These are phyloP conservation scores for Metopia argyrocephala DNA, from an alignment of 2,888 invertebrate species.

Conservation along the genomic window DNA sequence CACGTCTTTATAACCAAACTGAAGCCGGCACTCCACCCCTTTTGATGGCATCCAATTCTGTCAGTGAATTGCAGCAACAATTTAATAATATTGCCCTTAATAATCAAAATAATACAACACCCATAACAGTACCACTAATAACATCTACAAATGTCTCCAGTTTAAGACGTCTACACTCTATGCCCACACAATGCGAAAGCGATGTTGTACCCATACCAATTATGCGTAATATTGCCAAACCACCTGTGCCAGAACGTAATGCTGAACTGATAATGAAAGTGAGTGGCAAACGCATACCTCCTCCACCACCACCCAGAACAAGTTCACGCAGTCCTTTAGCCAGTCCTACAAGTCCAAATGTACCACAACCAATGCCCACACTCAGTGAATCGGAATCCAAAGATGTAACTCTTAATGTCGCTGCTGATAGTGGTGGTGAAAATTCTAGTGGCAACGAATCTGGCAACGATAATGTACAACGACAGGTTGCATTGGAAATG, in stretches of 20 bases:
- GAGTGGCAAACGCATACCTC: constrained; percentile 87
- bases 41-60: constrained; percentile 45
- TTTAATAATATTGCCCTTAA: constrained; percentile 53
- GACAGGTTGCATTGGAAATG: constrained; percentile 89
- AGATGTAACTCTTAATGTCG: constrained; percentile 72
- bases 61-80: constrained; percentile 78
- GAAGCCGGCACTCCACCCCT: constrained; percentile 66
- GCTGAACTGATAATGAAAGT: constrained; percentile 87
- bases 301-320: constrained; percentile 95
- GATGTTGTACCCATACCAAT: constrained; percentile 59
- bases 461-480: constrained; percentile 85
- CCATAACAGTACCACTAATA: constrained; percentile 50
- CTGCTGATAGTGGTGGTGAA: constrained; percentile 76
- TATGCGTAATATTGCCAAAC: constrained; percentile 80
- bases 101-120: constrained; percentile 44
- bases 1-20: constrained; percentile 75
- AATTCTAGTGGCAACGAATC: constrained; percentile 88
- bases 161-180: constrained; percentile 88
- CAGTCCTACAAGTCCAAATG: constrained; percentile 87
- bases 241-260: constrained; percentile 90
- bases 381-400: constrained; percentile 74
- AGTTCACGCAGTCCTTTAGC: constrained; percentile 92
- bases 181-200: constrained; percentile 81
- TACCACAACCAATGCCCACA: constrained; percentile 81
- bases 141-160: constrained; percentile 79